A percentile compares a stretch with the other conserved stretches of the same genome.
Conservation (phyloP, 2,888 invertebrate genomes). For the Colostygia pectinataria region DNA sequence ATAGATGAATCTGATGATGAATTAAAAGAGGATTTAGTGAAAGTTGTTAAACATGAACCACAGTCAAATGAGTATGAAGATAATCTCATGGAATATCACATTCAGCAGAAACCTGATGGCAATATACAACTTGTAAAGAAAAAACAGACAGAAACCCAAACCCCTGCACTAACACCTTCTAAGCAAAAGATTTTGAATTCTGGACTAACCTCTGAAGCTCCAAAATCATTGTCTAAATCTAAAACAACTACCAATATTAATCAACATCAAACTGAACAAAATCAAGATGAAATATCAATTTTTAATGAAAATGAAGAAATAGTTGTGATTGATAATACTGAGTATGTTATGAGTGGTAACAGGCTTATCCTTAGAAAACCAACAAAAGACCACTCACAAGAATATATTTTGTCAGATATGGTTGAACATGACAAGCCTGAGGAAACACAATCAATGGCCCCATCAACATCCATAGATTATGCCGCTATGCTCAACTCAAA, state of each 20-base stretch:
- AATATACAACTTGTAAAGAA: slow-evolving; percentile 79
- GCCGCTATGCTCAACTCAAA: slow-evolving; percentile 47
- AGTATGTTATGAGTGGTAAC: slow-evolving; percentile 78
- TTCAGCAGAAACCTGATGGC: slow-evolving; percentile 61
- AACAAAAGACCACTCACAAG: slow-evolving; percentile 39
- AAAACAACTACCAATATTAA: slow-evolving; percentile 32
- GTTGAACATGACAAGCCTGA: slow-evolving; percentile 49
- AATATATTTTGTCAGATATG: slow-evolving; percentile 56
- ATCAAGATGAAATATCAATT: slow-evolving; percentile 45
- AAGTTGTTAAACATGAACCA: slow-evolving; percentile 60
- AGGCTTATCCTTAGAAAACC: slow-evolving; percentile 58
- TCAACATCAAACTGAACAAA: slow-evolving; percentile 45
- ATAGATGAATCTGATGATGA: slow-evolving; percentile 83
- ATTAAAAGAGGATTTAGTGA: slow-evolving; percentile 34
- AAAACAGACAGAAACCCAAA: slow-evolving; percentile 47
- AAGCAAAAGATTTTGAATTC: slow-evolving; percentile 73
- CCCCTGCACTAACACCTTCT: slow-evolving; percentile 35
- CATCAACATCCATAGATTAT: slow-evolving; percentile 58
- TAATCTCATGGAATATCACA: slow-evolving; percentile 58
- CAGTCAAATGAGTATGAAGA: slow-evolving; percentile 55
- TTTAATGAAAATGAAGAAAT: slow-evolving; percentile 53
- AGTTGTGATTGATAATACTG: slow-evolving; percentile 83
- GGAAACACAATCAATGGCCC: slow-evolving; percentile 42
- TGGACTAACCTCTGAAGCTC: slow-evolving; percentile 43
- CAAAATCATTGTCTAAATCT: slow-evolving; percentile 38